Conservation (phyloP, 1,140 invertebrate genomes). For the Coenobita brevimanus region DNA sequence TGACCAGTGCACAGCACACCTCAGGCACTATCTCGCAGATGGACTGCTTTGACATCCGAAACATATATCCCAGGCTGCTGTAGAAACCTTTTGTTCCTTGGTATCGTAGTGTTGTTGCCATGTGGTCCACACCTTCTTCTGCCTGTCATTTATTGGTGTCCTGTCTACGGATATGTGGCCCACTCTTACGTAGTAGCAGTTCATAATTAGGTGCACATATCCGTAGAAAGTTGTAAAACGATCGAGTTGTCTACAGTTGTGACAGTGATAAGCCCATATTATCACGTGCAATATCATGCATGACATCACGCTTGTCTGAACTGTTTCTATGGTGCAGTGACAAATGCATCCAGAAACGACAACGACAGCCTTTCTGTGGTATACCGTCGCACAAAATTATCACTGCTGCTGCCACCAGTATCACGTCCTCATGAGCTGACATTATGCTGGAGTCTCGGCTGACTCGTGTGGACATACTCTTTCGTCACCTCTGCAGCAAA, state of each 20-base stretch:
- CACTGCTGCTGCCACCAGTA: not conserved
- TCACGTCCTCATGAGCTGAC: not conserved
- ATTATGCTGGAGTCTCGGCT: not conserved
- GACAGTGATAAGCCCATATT: conserved; percentile 6
- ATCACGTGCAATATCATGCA: not conserved
- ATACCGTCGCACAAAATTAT: not conserved
- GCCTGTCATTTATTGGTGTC: not conserved
- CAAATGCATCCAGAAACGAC: conserved; percentile 4
- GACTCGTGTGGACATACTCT: not conserved
- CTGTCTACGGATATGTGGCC: not conserved
- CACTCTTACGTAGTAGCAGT: not conserved
- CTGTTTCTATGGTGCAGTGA: not conserved
- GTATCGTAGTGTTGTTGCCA: conserved; percentile 2
- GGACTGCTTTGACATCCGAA: conserved; percentile 2
- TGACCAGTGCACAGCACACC: conserved; percentile 11
- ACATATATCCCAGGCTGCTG: not conserved
- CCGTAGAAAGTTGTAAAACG: not conserved
- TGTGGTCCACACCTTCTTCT: not conserved
- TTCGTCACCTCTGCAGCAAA: not conserved
- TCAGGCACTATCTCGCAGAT: conserved; percentile 7
- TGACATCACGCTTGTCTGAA: not conserved
- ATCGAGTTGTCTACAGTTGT: not conserved
- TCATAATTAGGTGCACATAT: not conserved
- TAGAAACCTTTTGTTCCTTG: conserved; percentile 3
- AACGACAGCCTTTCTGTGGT: not conserved